These are phyloP conservation scores for Lithophane leautieri DNA, from an alignment of 2,888 invertebrate species.

Conservation along the genomic window DNA sequence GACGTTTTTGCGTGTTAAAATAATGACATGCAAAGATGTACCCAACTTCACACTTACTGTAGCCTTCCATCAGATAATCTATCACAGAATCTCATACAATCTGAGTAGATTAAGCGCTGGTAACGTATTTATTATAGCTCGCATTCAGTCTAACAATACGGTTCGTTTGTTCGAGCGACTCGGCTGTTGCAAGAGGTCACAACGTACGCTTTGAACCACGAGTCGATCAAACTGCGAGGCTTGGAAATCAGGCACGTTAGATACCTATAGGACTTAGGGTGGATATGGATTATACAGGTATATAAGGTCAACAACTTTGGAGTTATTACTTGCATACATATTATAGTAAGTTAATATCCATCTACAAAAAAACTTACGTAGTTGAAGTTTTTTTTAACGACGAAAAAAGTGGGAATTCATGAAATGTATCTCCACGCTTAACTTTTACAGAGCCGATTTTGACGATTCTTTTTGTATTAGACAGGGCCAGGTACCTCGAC, in stretches of 20 bases:
- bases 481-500: not conserved
- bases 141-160: conserved; percentile 65
- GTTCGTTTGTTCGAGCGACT: conserved; percentile 60
- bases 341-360: not conserved
- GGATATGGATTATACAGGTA: not conserved
- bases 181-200: conserved; percentile 59
- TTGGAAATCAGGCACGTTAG: conserved; percentile 36
- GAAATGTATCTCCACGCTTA: not conserved
- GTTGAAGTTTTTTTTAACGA: not conserved
- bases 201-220: conserved; percentile 38
- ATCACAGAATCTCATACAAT: conserved; percentile 76
- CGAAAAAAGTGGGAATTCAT: not conserved
- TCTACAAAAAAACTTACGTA: not conserved
- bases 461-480: not conserved
- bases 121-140: conserved; percentile 70
- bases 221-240: conserved; percentile 45
- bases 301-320: not conserved
- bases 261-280: not conserved
- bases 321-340: not conserved
- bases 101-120: conserved; percentile 75
- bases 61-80: conserved; percentile 62
- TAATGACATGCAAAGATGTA: not conserved
- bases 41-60: conserved; percentile 39
- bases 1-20: not conserved
- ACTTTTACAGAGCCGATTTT: not conserved